A percentile compares a stretch with the other conserved stretches of the same genome.
phyloP scores from a whole-genome alignment of 2,113 vertebrate genomes.

The Anthoscopus minutus region DNA sequence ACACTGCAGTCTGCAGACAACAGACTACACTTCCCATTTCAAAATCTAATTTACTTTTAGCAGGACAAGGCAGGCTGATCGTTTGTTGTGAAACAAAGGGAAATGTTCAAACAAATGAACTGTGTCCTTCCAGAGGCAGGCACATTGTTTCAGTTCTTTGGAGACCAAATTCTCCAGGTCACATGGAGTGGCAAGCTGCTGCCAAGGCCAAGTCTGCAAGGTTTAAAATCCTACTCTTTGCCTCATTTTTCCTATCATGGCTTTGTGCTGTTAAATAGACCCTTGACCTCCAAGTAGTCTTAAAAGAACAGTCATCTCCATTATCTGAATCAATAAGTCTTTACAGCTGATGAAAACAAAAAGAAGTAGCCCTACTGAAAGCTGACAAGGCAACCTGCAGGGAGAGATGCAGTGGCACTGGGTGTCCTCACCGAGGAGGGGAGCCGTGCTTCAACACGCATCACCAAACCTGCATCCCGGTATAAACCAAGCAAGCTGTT shows the following conservation, averaged over 20 bases:
- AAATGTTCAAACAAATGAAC: slow-evolving; percentile 2
- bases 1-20: not conserved
- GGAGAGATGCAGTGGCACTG: not conserved
- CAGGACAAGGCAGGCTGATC: not conserved
- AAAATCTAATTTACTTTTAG: slow-evolving; percentile 27
- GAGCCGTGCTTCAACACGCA: not conserved
- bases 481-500: not conserved
- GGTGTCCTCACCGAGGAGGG: not conserved
- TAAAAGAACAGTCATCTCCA: not conserved
- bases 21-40: not conserved
- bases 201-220: not conserved
- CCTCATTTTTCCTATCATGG: not conserved
- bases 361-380: not conserved
- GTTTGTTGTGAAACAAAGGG: slow-evolving; percentile 10
- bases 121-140: slow-evolving; percentile 4
- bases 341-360: not conserved
- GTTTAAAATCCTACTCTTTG: not conserved
- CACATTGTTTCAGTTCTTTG: not conserved
- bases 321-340: not conserved
- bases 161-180: slow-evolving; percentile 13
- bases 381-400: not conserved
- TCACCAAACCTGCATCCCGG: not conserved
- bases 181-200: not conserved
- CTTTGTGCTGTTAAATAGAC: not conserved
- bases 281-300: not conserved